Conservation (phyloP, 1,140 invertebrate species). For the Hestina assimilis region DNA sequence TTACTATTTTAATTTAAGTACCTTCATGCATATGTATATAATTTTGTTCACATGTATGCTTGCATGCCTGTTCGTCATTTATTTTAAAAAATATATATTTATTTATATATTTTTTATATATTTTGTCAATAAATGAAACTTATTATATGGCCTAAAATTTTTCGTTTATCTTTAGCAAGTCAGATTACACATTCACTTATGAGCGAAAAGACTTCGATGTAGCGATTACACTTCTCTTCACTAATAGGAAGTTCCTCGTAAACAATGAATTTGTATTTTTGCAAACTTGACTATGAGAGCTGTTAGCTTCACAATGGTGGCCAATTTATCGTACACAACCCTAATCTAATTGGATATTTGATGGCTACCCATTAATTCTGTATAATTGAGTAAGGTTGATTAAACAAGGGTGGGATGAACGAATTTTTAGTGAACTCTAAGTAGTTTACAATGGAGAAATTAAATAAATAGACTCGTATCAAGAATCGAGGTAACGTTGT, state of each 20-base stretch:
- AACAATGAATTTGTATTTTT: slow-evolving; percentile 36
- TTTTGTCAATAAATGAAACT: too few relatives aligned
- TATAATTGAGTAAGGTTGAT: slow-evolving; percentile 38
- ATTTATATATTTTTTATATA: too few relatives aligned
- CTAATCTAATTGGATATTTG: slow-evolving; percentile 47
- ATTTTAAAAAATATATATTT: too few relatives aligned
- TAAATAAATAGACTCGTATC: neutral
- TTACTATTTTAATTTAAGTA: too few relatives aligned
- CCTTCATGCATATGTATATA: too few relatives aligned
- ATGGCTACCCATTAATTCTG: slow-evolving; percentile 46
- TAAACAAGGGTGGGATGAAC: slow-evolving; percentile 14
- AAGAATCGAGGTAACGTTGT: neutral
- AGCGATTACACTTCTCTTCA: neutral
- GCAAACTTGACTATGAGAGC: slow-evolving; percentile 20
- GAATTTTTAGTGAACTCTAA: neutral
- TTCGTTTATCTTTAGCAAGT: too few relatives aligned
- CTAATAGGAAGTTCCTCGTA: slow-evolving; percentile 9
- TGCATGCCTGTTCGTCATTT: too few relatives aligned
- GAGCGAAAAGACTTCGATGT: too few relatives aligned
- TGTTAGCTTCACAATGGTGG: slow-evolving; percentile 22
- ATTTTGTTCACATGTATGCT: too few relatives aligned
- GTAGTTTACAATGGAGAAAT: slow-evolving; percentile 19
- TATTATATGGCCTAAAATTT: too few relatives aligned
- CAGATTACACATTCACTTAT: too few relatives aligned
- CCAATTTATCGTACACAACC: slow-evolving; percentile 39